A percentile compares a stretch with the other conserved stretches of the same genome.
Evolutionary conservation across 1,140 invertebrate genomes (phyloP).

Genomic region (Bombus vancouverensis): DNA sequence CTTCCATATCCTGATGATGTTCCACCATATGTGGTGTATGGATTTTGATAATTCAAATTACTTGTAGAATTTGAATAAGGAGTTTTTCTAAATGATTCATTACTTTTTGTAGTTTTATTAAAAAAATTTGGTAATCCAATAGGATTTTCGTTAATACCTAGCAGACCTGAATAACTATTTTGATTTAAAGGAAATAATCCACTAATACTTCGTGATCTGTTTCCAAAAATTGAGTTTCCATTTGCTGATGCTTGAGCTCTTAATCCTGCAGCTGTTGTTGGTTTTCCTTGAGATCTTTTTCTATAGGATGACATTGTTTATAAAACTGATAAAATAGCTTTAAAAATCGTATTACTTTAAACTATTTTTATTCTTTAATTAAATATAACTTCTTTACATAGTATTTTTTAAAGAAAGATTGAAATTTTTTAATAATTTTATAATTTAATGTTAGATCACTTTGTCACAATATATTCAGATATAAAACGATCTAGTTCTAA

Average conservation of each 20-base stretch:
- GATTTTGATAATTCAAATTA: slow-evolving; percentile 81
- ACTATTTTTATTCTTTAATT: neutral
- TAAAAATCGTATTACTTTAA: neutral
- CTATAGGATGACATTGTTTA: slow-evolving; percentile 77
- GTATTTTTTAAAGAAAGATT: neutral
- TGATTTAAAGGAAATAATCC: slow-evolving; percentile 77
- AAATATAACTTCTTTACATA: slow-evolving; percentile 17
- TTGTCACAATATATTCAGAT: slow-evolving; percentile 14
- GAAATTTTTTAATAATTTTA: neutral
- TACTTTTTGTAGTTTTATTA: slow-evolving; percentile 69
- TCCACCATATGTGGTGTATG: slow-evolving; percentile 84
- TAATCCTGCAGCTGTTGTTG: slow-evolving; percentile 80
- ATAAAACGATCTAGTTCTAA: slow-evolving; percentile 58
- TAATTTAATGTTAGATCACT: neutral
- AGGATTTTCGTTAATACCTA: slow-evolving; percentile 72
- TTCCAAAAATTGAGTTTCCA: slow-evolving; percentile 81
- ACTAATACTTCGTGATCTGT: slow-evolving; percentile 80
- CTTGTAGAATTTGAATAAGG: slow-evolving; percentile 76
- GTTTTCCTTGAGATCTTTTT: slow-evolving; percentile 78
- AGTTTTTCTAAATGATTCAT: slow-evolving; percentile 73
- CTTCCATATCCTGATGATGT: slow-evolving; percentile 86
- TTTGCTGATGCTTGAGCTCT: slow-evolving; percentile 80
- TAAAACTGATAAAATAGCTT: slow-evolving; percentile 37
- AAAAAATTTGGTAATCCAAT: slow-evolving; percentile 67
- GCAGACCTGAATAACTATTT: slow-evolving; percentile 73